Evolutionary conservation across 2,888 invertebrate species (phyloP).

Genomic region (Philereme vetulata): DNA sequence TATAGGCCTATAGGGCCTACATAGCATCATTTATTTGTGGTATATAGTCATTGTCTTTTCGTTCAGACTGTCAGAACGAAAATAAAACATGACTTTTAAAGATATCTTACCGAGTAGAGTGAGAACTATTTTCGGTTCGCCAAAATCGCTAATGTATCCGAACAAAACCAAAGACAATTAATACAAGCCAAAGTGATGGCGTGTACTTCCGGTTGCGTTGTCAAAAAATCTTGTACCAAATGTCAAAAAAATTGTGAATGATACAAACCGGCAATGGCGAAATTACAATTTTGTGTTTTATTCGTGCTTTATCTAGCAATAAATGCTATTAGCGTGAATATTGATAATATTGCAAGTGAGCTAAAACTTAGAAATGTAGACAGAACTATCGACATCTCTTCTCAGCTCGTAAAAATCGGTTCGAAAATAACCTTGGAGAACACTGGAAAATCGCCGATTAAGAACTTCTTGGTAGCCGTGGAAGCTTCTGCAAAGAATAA

Average conservation of each 20-base stretch:
- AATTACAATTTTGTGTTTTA: constrained; percentile 60
- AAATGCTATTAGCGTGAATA: constrained; percentile 60
- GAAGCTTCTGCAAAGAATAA: constrained; percentile 85
- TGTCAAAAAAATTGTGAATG: constrained; percentile 27
- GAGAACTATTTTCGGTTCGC: not conserved
- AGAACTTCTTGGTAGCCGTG: constrained; percentile 88
- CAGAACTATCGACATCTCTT: constrained; percentile 92
- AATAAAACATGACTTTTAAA: too few relatives aligned
- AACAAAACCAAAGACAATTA: constrained; percentile 23
- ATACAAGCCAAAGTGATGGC: constrained; percentile 53
- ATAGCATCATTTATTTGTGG: too few relatives aligned
- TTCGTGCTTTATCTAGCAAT: constrained; percentile 60
- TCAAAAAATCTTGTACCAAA: constrained; percentile 42
- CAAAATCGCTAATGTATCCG: not conserved
- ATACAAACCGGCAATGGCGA: constrained; percentile 70
- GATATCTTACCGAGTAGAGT: too few relatives aligned
- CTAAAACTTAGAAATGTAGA: constrained; percentile 91
- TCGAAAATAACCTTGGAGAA: constrained; percentile 93
- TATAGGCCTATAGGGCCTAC: too few relatives aligned
- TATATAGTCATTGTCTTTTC: too few relatives aligned
- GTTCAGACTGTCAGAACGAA: too few relatives aligned
- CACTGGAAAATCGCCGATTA: constrained; percentile 88
- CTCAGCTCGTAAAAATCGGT: constrained; percentile 94
- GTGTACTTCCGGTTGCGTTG: constrained; percentile 77
- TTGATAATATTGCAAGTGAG: constrained; percentile 81